Evolutionary conservation across 2,113 vertebrate genomes (phyloP).

Genomic region (Struthio camelus): DNA sequence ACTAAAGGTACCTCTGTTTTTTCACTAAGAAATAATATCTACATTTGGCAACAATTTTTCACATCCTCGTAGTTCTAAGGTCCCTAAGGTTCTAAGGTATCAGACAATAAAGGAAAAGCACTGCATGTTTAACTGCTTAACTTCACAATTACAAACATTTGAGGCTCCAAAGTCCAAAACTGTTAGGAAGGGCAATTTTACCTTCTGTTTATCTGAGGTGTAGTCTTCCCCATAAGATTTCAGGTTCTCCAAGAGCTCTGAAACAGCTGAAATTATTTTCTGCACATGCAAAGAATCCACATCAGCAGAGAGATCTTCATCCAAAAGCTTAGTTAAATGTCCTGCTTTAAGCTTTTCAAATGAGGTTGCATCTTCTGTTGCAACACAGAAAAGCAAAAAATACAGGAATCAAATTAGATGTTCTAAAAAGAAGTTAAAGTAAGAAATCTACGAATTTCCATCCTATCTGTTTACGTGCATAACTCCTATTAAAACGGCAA

Average conservation of each 20-base stretch:
- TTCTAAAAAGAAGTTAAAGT: not conserved
- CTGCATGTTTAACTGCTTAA: rapidly evolving
- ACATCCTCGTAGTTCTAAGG: not conserved
- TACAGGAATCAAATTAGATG: not conserved
- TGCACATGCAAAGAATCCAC: conserved; percentile 82
- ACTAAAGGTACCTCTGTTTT: not conserved
- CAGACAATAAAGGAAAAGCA: not conserved
- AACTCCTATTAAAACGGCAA: not conserved
- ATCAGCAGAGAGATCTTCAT: conserved; percentile 84
- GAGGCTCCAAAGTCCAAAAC: not conserved
- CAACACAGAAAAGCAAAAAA: not conserved
- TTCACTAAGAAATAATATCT: not conserved
- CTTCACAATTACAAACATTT: not conserved
- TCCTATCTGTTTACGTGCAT: not conserved
- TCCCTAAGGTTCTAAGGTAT: not conserved
- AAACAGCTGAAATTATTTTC: conserved; percentile 74
- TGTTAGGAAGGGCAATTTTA: conserved; percentile 44
- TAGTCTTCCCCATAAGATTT: conserved; percentile 81
- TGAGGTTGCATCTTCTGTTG: conserved; percentile 53
- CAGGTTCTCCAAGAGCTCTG: conserved; percentile 81
- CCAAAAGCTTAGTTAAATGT: conserved; percentile 87
- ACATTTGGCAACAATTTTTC: not conserved
- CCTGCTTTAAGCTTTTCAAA: conserved; percentile 82
- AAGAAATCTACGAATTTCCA: not conserved
- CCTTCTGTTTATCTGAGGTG: conserved; percentile 78